Evolutionary conservation across 2,113 vertebrate genomes (phyloP), one percentile per base, ranked within the genome.

Genomic region (Bubo blakistoni): DNA sequence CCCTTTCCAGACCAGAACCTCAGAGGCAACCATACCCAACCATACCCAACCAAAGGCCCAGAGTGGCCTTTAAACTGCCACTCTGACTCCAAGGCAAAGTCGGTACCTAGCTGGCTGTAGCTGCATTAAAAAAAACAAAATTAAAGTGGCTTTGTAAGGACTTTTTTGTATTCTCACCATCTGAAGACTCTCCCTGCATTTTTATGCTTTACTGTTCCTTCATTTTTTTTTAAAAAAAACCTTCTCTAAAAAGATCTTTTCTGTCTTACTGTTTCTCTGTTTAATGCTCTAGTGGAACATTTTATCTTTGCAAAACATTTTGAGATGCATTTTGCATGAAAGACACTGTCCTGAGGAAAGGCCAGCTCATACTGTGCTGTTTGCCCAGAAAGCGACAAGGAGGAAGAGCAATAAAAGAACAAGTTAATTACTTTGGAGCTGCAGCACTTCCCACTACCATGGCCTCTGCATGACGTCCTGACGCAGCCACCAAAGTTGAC

Each of bases 371-470:
- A 78, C 59, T 92, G 91, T 67, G 88, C 21, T 89, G 71, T 59
- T 91, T 94, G 71, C 86, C 63, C 38, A 88, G 58, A 66, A 81
- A 52, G 69, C 2, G 4, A 84, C 51, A 76, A 91, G 42, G 21
- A 92, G 54, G 71, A 81, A 87, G 78, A 81, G 78, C 70, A 77
- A 85, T 55, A 91, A 86, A 95, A 85, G 61, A 90, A 22, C 16
- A 5, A 76, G 38, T 81, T 95, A 94, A 97, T 95, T 96, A 69
- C 51, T 63, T 55, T 5, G 49, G 92, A 74, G 58, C 58, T 92
- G 30, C 1, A 2, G 40, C 2, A 29, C 76, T 96, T 83, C 51
- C 73, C 29, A 40, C 82, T 81, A 62, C 83, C 72, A 52, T 0
- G 0, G 94, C 52, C 77, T 85, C 95, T 67, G 74, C 57, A 44